These are phyloP conservation scores for Papilio helenus DNA, from an alignment of 1,140 invertebrate genomes.

Conservation along the genomic window DNA sequence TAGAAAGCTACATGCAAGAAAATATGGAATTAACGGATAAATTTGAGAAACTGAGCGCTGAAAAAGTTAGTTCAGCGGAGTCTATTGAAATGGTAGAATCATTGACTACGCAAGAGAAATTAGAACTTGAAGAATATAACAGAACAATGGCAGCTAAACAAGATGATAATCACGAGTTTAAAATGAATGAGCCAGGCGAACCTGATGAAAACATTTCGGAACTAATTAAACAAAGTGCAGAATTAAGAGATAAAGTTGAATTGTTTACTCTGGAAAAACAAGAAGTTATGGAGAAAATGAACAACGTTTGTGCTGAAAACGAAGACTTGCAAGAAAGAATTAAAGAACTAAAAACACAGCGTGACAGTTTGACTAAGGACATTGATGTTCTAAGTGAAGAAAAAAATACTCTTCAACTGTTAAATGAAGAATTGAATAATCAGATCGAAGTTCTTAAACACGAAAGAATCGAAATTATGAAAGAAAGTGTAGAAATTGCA, in stretches of 20 bases:
- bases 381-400: slow-evolving; percentile 84
- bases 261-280: slow-evolving; percentile 85
- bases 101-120: slow-evolving; percentile 85
- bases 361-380: slow-evolving; percentile 77
- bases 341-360: slow-evolving; percentile 83
- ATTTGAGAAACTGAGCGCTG: slow-evolving; percentile 86
- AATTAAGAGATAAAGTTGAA: slow-evolving; percentile 87
- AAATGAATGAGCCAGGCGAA: slow-evolving; percentile 40
- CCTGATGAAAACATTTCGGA: slow-evolving; percentile 76
- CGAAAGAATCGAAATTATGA: slow-evolving; percentile 72
- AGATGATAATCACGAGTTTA: slow-evolving; percentile 52
- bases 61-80: slow-evolving; percentile 87
- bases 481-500: slow-evolving; percentile 71
- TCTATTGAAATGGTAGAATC: slow-evolving; percentile 88
- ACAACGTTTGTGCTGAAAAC: slow-evolving; percentile 85
- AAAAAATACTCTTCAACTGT: slow-evolving; percentile 78
- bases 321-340: slow-evolving; percentile 82
- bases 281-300: slow-evolving; percentile 88
- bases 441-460: slow-evolving; percentile 78
- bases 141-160: slow-evolving; percentile 60
- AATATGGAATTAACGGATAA: slow-evolving; percentile 87
- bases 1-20: slow-evolving; percentile 86
- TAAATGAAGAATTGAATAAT: slow-evolving; percentile 66
- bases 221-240: slow-evolving; percentile 83
- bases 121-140: slow-evolving; percentile 83